Conservation (phyloP, 1,140 invertebrate species). For the Anastrepha obliqua region DNA sequence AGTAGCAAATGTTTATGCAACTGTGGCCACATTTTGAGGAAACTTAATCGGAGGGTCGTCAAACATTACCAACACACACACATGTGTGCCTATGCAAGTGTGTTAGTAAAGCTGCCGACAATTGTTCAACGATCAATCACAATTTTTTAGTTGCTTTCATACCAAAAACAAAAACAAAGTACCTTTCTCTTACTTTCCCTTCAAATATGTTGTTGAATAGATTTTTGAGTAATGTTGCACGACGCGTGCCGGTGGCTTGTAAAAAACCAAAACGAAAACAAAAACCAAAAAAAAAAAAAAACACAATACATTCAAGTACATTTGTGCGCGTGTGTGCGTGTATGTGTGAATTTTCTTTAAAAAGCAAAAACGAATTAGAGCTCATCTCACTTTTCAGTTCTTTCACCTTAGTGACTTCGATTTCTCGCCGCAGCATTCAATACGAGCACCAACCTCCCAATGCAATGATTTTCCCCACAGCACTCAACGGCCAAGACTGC, state of each 20-base stretch:
- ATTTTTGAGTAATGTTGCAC: constrained; percentile 71
- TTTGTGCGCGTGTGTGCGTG: not conserved
- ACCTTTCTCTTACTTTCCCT: constrained; percentile 30
- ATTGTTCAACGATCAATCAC: constrained; percentile 70
- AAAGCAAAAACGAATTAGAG: not conserved
- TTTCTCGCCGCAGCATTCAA: not conserved
- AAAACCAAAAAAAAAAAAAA: no score
- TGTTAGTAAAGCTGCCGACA: constrained; percentile 54
- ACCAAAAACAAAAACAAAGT: constrained; percentile 18
- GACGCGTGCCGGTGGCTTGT: constrained; percentile 63
- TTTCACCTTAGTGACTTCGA: constrained; percentile 15
- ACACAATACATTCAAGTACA: not conserved
- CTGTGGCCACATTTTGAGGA: constrained; percentile 46
- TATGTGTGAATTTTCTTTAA: not conserved
- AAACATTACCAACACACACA: not conserved
- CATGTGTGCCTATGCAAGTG: not conserved
- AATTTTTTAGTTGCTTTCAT: constrained; percentile 61
- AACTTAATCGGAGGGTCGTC: not conserved
- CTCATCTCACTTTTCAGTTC: constrained; percentile 33
- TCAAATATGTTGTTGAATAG: constrained; percentile 2
- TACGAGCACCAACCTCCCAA: not conserved
- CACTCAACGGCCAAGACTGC: not conserved
- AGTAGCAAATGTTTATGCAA: constrained; percentile 44
- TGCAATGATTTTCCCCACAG: not conserved
- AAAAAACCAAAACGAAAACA: not conserved